Evolutionary conservation across 2,888 invertebrate species (phyloP).

Genomic region (Drosophila sordidula): DNA sequence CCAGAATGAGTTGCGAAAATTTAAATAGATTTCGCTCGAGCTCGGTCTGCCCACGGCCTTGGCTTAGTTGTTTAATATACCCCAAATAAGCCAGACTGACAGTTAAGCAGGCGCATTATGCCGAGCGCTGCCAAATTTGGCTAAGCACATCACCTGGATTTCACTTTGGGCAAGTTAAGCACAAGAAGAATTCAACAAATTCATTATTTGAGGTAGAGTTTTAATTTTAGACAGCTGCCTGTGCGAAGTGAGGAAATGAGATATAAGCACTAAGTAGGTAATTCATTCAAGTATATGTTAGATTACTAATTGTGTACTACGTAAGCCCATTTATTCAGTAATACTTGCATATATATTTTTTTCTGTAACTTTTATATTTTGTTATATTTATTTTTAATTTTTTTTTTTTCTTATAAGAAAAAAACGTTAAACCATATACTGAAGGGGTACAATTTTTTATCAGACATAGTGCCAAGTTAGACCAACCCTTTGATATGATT

Average conservation of each 20-base stretch:
- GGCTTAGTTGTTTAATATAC: background rate
- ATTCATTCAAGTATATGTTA: background rate
- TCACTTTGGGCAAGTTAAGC: conserved; percentile 2
- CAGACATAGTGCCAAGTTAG: too few species aligned
- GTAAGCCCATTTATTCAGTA: background rate
- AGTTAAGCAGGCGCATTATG: conserved; percentile 4
- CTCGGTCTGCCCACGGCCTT: background rate
- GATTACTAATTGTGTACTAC: background rate
- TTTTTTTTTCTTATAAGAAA: background rate
- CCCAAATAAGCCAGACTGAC: background rate
- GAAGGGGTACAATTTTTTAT: too few species aligned
- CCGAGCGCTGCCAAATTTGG: too few species aligned
- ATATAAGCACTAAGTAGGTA: background rate
- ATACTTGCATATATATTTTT: background rate
- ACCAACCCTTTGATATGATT: too few species aligned
- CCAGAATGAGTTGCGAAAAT: background rate
- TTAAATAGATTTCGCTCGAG: conserved; percentile 4
- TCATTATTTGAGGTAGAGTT: background rate
- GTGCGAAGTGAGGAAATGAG: background rate
- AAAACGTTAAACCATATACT: too few species aligned
- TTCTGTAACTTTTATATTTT: background rate
- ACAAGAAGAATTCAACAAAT: background rate
- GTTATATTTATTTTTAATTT: background rate
- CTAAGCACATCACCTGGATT: background rate
- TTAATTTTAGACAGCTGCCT: background rate